Conservation (phyloP, 2,113 vertebrate genomes). For the Apodemus sylvaticus region DNA sequence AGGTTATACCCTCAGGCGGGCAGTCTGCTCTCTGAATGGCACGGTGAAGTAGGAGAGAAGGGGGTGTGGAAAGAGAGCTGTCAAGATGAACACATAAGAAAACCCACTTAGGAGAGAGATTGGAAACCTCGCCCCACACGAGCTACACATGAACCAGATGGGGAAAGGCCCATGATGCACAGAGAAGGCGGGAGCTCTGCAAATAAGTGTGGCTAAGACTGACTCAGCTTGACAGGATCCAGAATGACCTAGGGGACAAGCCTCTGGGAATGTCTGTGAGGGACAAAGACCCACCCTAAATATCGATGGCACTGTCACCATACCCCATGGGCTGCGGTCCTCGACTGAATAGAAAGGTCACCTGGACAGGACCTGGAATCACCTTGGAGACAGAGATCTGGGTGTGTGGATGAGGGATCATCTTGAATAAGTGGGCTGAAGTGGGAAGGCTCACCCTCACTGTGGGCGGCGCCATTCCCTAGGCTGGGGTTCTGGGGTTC, state of each 20-base stretch:
- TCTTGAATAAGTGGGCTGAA: background rate
- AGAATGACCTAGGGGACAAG: background rate
- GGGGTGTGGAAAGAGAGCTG: background rate
- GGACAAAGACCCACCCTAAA: background rate
- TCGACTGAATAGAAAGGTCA: background rate
- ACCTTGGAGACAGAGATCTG: background rate
- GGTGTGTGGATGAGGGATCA: background rate
- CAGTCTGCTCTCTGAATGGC: background rate
- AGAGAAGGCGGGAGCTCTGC: background rate
- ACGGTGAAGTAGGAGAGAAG: background rate
- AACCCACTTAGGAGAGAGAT: background rate
- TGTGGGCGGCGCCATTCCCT: background rate
- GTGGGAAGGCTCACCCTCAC: background rate
- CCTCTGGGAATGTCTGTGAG: background rate
- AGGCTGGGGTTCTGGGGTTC: background rate
- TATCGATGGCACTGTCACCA: background rate
- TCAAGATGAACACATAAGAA: background rate
- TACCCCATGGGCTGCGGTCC: background rate
- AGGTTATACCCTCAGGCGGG: background rate
- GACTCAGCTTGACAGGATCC: background rate
- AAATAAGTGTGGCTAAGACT: background rate
- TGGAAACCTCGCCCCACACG: background rate
- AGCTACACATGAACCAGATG: background rate
- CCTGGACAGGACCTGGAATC: background rate
- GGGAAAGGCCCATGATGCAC: background rate